A percentile compares a stretch with the other conserved stretches of the same genome.
Evolutionary conservation across 2,888 invertebrate species (phyloP).

Genomic region (Augochlorella aurata): DNA sequence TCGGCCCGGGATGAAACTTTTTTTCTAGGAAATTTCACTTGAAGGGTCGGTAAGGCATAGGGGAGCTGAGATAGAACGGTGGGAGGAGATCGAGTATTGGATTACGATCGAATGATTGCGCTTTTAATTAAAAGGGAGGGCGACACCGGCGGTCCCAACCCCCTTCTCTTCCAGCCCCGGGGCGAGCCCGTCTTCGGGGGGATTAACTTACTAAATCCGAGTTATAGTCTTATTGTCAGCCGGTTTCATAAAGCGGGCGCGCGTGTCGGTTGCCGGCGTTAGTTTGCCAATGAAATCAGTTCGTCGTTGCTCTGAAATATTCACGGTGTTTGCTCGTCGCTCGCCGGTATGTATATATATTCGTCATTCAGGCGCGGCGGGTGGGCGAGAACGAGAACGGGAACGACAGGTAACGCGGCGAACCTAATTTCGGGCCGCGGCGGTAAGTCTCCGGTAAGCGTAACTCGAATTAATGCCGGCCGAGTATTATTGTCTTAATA

Average conservation of each 20-base stretch:
- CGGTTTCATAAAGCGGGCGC: slow-evolving; percentile 46
- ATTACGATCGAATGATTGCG: slow-evolving; percentile 70
- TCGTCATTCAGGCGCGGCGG: slow-evolving; percentile 17
- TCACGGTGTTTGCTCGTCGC: slow-evolving; percentile 26
- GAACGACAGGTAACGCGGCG: slow-evolving; percentile 7
- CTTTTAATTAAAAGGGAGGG: slow-evolving; percentile 65
- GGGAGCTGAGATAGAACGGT: slow-evolving; percentile 51
- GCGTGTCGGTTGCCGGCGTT: slow-evolving; percentile 6
- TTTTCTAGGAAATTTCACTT: slow-evolving; percentile 59
- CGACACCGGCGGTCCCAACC: slow-evolving; percentile 28
- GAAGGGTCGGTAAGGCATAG: slow-evolving; percentile 28
- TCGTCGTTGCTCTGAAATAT: slow-evolving; percentile 17
- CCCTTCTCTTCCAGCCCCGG: not conserved
- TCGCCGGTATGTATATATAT: not conserved
- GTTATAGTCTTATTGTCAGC: slow-evolving; percentile 63
- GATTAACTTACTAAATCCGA: slow-evolving; percentile 63
- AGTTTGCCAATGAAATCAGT: slow-evolving; percentile 37
- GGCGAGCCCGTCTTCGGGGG: slow-evolving; percentile 44
- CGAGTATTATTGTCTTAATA: slow-evolving; percentile 60
- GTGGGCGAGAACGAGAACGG: too few species aligned
- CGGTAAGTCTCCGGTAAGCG: slow-evolving; percentile 32
- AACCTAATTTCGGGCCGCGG: slow-evolving; percentile 45
- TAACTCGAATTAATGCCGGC: slow-evolving; percentile 43
- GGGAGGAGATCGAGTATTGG: slow-evolving; percentile 60
- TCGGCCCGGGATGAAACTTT: slow-evolving; percentile 32